Evolutionary conservation across 53 echinoderm and acorn worm species (phyloP), one percentile per base, ranked within the genome.

Genomic region (Temnopleurus reevesii): DNA sequence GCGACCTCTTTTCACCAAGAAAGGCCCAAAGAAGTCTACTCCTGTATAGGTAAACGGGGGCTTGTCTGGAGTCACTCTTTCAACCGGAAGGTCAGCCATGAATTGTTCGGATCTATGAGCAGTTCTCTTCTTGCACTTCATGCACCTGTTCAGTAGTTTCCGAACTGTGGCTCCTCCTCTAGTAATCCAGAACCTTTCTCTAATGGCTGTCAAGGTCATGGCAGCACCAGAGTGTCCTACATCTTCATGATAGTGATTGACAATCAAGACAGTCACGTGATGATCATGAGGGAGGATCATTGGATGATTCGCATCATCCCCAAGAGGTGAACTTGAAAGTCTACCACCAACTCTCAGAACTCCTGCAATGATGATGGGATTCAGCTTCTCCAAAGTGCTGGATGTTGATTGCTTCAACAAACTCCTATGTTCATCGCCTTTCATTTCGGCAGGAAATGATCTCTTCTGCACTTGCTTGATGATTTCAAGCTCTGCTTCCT

Each of bases 21-120:
- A 86, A 8, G 90, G 93, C 15, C 93, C 93, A 38, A 92, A 92
- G 81, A 54, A 90, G 58, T 93, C 91, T 15, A 93, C 65, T 30
- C 91, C 93, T 4, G 47, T 58, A 31, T 24, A 19, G 25, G 81
- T 89, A 36, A 93, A 93, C 5, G 93, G 91, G 31, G 86, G 87
- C 41, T 81, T 84, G n/a, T 77, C 85, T 76, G 92, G 90, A 19
- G 93, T 92, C 19, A 92, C 93, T 31, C 93, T 27, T 46, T 76
- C 90, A 10, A 55, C 29, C 8, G 93, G 93, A 5, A 93, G 66
- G 45, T 93, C 76, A 23, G 81, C 93, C 93, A 93, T 93, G 55
- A 89, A 27, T 58, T 89, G 91, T 15, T 84, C 10, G 47, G 10
- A 9, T 35, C 19, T 90, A 57, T 4, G 34, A 45, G 15, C 27